phyloP scores from a whole-genome alignment of 2,888 invertebrate species.

The Eristalinus sepulchralis region DNA sequence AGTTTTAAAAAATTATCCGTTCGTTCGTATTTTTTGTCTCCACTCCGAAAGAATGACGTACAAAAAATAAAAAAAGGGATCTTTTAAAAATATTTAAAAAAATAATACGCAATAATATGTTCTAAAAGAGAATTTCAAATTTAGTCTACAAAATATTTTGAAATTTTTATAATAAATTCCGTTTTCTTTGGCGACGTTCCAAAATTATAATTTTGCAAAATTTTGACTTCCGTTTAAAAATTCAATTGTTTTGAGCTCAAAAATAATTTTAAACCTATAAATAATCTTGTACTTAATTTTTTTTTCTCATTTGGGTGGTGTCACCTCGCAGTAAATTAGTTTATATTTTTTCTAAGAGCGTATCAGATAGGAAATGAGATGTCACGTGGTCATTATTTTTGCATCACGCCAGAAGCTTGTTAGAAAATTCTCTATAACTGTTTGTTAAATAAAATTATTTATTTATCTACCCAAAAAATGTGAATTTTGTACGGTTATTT shows the following conservation, averaged over 20 bases:
- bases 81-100: too few species aligned
- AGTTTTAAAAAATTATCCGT: too few species aligned
- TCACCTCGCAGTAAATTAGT: too few species aligned
- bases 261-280: neutral
- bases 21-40: too few species aligned
- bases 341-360: neutral
- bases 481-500: too few species aligned
- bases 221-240: neutral
- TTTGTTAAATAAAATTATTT: neutral
- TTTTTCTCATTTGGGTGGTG: too few species aligned
- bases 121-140: neutral
- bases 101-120: neutral
- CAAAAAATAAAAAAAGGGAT: too few species aligned
- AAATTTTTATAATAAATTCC: neutral
- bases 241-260: neutral
- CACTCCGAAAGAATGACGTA: too few species aligned
- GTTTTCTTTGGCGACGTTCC: neutral
- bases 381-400: too few species aligned
- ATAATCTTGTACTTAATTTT: neutral
- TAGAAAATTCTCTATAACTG: too few species aligned
- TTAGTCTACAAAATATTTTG: neutral
- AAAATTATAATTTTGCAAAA: neutral
- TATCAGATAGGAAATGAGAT: neutral
- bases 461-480: neutral
- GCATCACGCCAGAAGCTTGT: too few species aligned